Conservation (phyloP, 2,888 invertebrate species). For the Sesia bembeciformis region DNA sequence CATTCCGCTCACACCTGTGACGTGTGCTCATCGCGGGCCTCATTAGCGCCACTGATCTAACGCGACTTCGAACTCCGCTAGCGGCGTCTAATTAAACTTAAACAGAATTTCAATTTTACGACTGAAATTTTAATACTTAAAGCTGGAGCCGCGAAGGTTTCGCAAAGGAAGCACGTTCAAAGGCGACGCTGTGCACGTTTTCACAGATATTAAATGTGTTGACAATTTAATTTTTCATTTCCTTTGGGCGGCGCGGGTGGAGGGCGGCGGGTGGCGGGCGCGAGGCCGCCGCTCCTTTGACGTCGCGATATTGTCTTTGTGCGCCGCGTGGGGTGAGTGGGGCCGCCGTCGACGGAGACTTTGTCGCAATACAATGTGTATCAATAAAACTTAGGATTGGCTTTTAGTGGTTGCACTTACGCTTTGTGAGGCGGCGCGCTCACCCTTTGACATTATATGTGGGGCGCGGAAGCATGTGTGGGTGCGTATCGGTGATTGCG, state of each 20-base stretch:
- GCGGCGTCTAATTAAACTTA: slow-evolving; percentile 68
- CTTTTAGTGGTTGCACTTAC: slow-evolving; percentile 76
- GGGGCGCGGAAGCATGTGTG: slow-evolving; percentile 29
- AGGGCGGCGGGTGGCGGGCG: slow-evolving; percentile 30
- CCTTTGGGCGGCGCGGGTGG: slow-evolving; percentile 55
- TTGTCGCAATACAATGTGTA: slow-evolving; percentile 76
- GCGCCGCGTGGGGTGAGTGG: slow-evolving; percentile 65
- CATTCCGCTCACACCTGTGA: slow-evolving; percentile 42
- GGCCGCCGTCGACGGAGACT: slow-evolving; percentile 67
- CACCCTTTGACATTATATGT: slow-evolving; percentile 73
- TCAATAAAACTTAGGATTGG: slow-evolving; percentile 76
- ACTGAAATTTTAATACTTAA: slow-evolving; percentile 70
- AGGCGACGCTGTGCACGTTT: slow-evolving; percentile 71
- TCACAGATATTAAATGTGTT: slow-evolving; percentile 75
- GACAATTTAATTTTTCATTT: slow-evolving; percentile 76
- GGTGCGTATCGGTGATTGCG: slow-evolving; percentile 18
- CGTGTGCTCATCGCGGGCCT: slow-evolving; percentile 67
- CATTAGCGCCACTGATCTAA: slow-evolving; percentile 71
- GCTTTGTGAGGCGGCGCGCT: slow-evolving; percentile 72
- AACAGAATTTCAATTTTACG: slow-evolving; percentile 70
- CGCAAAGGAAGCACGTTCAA: slow-evolving; percentile 66
- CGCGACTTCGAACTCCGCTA: slow-evolving; percentile 63
- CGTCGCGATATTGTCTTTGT: slow-evolving; percentile 76
- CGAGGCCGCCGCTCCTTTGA: slow-evolving; percentile 64
- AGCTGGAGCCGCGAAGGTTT: slow-evolving; percentile 55